Conservation (phyloP, 2,113 vertebrate species). For the Orthonyx spaldingii region DNA sequence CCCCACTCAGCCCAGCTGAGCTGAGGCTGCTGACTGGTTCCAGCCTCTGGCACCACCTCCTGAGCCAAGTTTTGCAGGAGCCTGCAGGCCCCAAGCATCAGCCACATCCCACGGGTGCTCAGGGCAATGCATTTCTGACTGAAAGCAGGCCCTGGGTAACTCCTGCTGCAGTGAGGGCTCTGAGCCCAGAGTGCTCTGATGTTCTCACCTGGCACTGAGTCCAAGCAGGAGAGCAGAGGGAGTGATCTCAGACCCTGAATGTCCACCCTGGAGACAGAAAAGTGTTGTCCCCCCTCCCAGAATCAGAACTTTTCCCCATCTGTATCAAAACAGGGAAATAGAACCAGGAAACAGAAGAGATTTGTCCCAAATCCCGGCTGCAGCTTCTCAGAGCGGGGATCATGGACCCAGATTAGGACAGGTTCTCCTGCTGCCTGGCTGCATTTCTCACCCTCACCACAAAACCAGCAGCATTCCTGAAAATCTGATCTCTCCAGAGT, state of each 20-base stretch:
- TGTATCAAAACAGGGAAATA: neutral
- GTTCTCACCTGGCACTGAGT: neutral
- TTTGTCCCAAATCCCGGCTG: neutral
- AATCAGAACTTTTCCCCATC: neutral
- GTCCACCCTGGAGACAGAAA: neutral
- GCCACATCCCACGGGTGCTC: neutral
- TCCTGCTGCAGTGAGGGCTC: neutral
- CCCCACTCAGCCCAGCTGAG: neutral
- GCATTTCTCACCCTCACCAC: neutral
- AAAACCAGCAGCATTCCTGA: neutral
- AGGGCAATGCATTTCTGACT: neutral
- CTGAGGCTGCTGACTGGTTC: neutral
- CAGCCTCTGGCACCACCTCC: neutral
- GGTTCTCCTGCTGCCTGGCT: neutral
- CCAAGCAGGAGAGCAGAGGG: neutral
- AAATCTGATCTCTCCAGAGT: neutral
- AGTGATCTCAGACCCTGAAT: neutral
- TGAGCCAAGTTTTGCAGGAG: neutral
- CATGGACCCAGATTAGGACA: neutral
- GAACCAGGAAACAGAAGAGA: neutral
- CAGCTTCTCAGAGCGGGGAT: neutral
- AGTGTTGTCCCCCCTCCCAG: too few species aligned
- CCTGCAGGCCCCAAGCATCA: neutral
- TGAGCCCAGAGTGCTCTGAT: neutral
- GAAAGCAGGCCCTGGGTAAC: neutral